Evolutionary conservation across 2,113 vertebrate genomes (phyloP).

Genomic region (Turdus rufiventris): DNA sequence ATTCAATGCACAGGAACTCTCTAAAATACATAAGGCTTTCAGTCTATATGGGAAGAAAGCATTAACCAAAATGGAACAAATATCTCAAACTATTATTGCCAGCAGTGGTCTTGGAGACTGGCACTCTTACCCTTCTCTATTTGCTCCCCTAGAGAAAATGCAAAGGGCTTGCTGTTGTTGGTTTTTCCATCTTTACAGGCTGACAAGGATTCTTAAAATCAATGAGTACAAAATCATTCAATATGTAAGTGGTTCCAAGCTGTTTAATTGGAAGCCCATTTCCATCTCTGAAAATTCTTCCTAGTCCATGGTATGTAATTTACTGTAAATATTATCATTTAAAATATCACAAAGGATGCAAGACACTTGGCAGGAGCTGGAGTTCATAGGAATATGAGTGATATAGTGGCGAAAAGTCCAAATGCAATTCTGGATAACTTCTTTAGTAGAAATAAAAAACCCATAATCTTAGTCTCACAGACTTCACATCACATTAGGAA

Average conservation of each 20-base stretch:
- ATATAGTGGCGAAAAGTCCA: not conserved
- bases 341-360: not conserved
- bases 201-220: not conserved
- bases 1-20: not conserved
- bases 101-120: not conserved
- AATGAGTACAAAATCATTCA: not conserved
- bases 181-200: not conserved
- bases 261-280: not conserved
- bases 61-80: not conserved
- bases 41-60: not conserved
- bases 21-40: not conserved
- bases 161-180: not conserved
- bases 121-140: not conserved
- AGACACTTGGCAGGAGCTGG: not conserved
- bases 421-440: not conserved
- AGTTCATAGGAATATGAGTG: not conserved
- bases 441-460: not conserved
- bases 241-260: not conserved
- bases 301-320: not conserved
- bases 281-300: not conserved
- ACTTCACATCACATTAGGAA: not conserved
- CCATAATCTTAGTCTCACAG: not conserved
- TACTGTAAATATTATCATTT: not conserved
- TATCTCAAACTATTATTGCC: not conserved
- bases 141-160: not conserved